A percentile compares a stretch with the other conserved stretches of the same genome.
Conservation (phyloP, 2,888 invertebrate species). For the Drosophila rellima region DNA sequence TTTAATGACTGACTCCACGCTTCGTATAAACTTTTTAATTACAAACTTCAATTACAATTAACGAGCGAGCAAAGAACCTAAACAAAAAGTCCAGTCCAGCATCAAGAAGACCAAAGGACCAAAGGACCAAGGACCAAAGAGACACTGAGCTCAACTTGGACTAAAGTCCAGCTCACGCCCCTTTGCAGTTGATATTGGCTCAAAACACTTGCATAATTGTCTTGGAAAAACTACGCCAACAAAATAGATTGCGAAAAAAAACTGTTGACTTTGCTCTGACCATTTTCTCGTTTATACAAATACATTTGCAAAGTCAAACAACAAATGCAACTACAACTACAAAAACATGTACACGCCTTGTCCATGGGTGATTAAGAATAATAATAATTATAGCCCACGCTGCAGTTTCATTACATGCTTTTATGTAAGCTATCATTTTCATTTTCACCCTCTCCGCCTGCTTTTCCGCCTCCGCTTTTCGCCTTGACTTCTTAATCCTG, state of each 20-base stretch:
- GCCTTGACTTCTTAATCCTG: conserved; percentile 18
- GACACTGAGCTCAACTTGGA: conserved; percentile 11
- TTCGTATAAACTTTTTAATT: conserved; percentile 77
- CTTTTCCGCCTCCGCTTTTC: background rate
- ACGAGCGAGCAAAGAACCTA: conserved; percentile 63
- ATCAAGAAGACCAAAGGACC: conserved; percentile 21
- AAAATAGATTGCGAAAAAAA: conserved; percentile 6
- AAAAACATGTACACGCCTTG: conserved; percentile 4
- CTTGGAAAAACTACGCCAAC: conserved; percentile 26
- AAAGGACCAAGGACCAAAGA: background rate
- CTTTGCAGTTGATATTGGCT: conserved; percentile 16
- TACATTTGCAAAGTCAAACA: conserved; percentile 10
- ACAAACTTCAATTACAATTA: conserved; percentile 82
- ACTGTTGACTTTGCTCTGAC: background rate
- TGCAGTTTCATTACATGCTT: conserved; percentile 40
- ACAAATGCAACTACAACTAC: conserved; percentile 1
- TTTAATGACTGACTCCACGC: conserved; percentile 77
- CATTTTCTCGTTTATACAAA: conserved; percentile 12
- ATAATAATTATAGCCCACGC: conserved; percentile 62
- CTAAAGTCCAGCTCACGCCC: conserved; percentile 3
- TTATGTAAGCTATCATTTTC: conserved; percentile 33
- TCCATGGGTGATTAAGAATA: conserved; percentile 59
- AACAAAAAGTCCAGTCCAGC: conserved; percentile 49
- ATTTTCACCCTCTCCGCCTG: conserved; percentile 12
- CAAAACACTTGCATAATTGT: conserved; percentile 65